Evolutionary conservation across 2,888 invertebrate species (phyloP).

Genomic region (Megastigmus dorsalis): DNA sequence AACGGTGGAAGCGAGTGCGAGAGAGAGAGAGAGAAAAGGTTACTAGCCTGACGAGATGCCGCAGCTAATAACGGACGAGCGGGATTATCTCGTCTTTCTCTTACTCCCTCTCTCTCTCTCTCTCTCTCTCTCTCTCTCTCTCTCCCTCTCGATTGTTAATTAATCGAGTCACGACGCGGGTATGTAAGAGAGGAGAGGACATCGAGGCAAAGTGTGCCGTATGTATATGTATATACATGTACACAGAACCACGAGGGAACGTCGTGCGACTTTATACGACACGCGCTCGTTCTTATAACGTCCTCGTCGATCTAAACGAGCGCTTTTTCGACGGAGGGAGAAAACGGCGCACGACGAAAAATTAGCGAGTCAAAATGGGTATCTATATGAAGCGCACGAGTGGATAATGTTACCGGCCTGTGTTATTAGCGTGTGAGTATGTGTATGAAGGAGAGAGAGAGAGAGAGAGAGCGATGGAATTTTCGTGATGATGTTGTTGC

Average conservation of each 20-base stretch:
- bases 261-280: too few species aligned
- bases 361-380: conserved; percentile 49
- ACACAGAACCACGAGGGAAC: neutral
- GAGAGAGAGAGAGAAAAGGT: neutral
- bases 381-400: conserved; percentile 8
- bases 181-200: neutral
- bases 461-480: conserved; percentile 12
- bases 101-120: neutral
- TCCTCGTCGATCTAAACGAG: too few species aligned
- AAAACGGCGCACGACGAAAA: conserved; percentile 18
- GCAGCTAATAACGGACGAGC: conserved; percentile 28
- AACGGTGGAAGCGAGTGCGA: neutral
- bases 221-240: too few species aligned
- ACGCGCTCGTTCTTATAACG: too few species aligned
- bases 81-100: conserved; percentile 41
- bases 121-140: conserved; percentile 11
- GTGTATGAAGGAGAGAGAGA: too few species aligned
- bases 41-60: conserved; percentile 18
- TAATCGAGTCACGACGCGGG: conserved; percentile 52
- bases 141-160: conserved; percentile 37
- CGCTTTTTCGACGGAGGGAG: too few species aligned
- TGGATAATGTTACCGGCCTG: neutral
- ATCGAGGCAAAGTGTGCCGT: neutral
- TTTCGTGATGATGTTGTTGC: conserved; percentile 42
- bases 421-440: neutral